Evolutionary conservation across 2,113 vertebrate genomes (phyloP), one percentile per base, ranked within the genome.

Genomic region (Chauna torquata): DNA sequence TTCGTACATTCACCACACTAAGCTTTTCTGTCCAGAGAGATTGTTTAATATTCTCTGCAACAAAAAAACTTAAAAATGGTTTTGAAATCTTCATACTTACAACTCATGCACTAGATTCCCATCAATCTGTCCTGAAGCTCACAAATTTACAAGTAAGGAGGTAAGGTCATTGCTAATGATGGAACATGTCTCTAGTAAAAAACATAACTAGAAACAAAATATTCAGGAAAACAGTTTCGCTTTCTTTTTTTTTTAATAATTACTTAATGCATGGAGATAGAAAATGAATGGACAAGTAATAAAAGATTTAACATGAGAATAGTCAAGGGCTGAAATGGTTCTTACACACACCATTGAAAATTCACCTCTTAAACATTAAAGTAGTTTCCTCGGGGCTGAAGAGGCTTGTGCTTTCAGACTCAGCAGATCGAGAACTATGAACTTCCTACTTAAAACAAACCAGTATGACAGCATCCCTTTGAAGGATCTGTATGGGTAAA

Each of bases 381-480:
- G 11, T 36, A 4, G 3, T 32, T 90, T 92, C 25, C 44, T 71
- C 45, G 34, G 5, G 61, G 25, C 38, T 22, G 1, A 81, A 58
- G 18, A 23, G 16, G 59, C 13, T 19, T 18, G 9, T 45, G 49
- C 49, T n/a, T 69, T 58, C 34, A 75, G 36, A 44, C 72, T 70
- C 71, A 88, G 58, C 28, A 69, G 34, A 49, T 17, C 17, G 25
- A 8, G 9, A 85, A 45, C 16, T 9, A 7, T 12, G 36, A 82
- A 34, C 1, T 78, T 44, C 12, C 42, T 49, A 28, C 8, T 17
- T 40, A 80, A 94, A 40, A 57, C 12, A 5, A 76, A 76, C 28
- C 40, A 42, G 9, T 28, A 42, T 0, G 2, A 38, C 15, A 70
- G 22, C 0, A 0, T 36, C 8, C 13, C 19, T 65, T 40, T 25